These are phyloP conservation scores for Poliocrania exsul DNA, from an alignment of 2,797 vertebrate genomes.

Conservation along the genomic window DNA sequence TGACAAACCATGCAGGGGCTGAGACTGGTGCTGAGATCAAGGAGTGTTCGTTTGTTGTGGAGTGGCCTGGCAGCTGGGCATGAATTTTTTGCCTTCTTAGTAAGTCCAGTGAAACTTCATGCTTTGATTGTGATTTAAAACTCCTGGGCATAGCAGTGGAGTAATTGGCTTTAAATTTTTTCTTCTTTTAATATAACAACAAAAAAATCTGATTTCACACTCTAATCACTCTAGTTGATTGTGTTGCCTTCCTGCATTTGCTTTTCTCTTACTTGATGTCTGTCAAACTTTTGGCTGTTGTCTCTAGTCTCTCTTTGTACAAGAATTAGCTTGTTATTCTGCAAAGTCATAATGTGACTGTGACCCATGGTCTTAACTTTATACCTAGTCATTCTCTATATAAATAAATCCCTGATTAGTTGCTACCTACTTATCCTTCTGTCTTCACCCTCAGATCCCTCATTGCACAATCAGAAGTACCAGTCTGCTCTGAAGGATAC, in stretches of 20 bases:
- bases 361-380: conserved; percentile 17
- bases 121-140: neutral
- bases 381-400: conserved; percentile 22
- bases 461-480: neutral
- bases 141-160: neutral
- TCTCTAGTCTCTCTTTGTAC: neutral
- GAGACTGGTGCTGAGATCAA: neutral
- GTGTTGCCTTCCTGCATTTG: neutral
- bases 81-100: neutral
- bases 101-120: neutral
- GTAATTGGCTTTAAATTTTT: neutral
- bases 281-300: neutral
- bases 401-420: conserved; percentile 50
- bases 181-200: neutral
- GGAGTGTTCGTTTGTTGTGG: neutral
- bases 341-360: conserved; percentile 30
- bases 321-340: neutral
- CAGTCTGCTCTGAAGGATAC: neutral
- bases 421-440: neutral
- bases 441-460: neutral
- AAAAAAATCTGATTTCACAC: neutral
- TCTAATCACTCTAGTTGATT: neutral
- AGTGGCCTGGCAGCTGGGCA: neutral
- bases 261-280: neutral
- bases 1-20: neutral